These are phyloP conservation scores for Apamea crenata DNA, from an alignment of 2,888 invertebrate genomes.

Conservation along the genomic window DNA sequence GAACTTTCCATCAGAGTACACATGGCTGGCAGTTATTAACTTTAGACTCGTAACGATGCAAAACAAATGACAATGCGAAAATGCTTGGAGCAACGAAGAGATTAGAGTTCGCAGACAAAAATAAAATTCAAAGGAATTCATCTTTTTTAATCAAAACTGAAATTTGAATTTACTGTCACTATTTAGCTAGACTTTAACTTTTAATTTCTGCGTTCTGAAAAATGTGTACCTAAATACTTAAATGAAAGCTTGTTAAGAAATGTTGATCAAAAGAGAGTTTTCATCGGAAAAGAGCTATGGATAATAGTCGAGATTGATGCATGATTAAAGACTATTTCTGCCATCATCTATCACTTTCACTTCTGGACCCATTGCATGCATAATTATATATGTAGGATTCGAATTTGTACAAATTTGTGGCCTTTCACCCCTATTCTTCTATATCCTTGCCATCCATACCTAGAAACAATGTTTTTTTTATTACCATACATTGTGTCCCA, in stretches of 20 bases:
- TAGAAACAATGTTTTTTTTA: background rate
- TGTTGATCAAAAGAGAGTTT: background rate
- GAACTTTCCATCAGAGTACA: conserved; percentile 6
- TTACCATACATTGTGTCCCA: too few species aligned
- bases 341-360: too few species aligned
- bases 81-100: conserved; percentile 32
- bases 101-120: conserved; percentile 55
- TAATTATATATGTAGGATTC: background rate
- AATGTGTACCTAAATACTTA: background rate
- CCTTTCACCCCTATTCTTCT: background rate
- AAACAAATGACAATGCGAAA: conserved; percentile 35
- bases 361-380: too few species aligned
- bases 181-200: background rate
- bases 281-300: background rate
- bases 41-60: conserved; percentile 31
- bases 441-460: background rate
- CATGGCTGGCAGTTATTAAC: conserved; percentile 27
- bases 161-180: background rate
- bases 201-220: background rate
- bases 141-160: conserved; percentile 13
- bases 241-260: background rate
- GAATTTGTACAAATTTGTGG: background rate
- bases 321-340: background rate
- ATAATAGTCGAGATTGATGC: background rate
- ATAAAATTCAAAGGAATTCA: conserved; percentile 25